A percentile compares a stretch with the other conserved stretches of the same genome.
Evolutionary conservation across 2,888 invertebrate genomes (phyloP).

Genomic region (Corbicula japonica): DNA sequence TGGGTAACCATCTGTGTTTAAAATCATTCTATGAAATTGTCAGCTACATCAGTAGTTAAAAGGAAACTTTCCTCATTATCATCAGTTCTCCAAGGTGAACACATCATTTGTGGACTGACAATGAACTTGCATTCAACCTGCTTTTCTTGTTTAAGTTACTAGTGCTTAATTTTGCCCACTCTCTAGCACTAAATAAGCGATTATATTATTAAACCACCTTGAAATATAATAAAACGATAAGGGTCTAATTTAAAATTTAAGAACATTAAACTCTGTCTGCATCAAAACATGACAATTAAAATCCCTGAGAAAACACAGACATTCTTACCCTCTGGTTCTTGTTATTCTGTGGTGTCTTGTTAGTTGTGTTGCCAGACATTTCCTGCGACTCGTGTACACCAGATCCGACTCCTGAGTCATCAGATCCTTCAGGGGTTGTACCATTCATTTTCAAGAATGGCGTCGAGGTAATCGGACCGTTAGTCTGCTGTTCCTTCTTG

Average conservation of each 20-base stretch:
- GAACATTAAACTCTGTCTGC: too few species aligned
- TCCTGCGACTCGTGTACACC: slow-evolving; percentile 10
- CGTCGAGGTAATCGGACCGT: slow-evolving; percentile 54
- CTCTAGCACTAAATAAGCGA: neutral
- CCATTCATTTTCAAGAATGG: slow-evolving; percentile 57
- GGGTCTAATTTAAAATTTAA: too few species aligned
- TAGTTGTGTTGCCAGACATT: neutral
- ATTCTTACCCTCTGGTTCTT: slow-evolving; percentile 51
- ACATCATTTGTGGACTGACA: slow-evolving; percentile 35
- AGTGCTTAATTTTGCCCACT: neutral
- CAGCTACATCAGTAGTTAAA: slow-evolving; percentile 24
- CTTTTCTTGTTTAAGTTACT: too few species aligned
- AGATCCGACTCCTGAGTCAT: slow-evolving; percentile 54
- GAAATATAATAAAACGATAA: too few species aligned
- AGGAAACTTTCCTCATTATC: neutral
- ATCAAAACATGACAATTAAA: neutral
- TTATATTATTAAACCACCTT: neutral
- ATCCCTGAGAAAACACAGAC: neutral
- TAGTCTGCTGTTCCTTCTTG: slow-evolving; percentile 12
- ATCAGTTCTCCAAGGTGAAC: slow-evolving; percentile 47
- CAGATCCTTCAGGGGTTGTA: slow-evolving; percentile 48
- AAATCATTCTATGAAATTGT: neutral
- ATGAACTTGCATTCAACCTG: too few species aligned
- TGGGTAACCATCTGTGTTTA: too few species aligned
- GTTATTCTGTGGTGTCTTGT: slow-evolving; percentile 7